These are phyloP conservation scores for Poecile atricapillus DNA, from an alignment of 2,113 vertebrate genomes.

Conservation along the genomic window DNA sequence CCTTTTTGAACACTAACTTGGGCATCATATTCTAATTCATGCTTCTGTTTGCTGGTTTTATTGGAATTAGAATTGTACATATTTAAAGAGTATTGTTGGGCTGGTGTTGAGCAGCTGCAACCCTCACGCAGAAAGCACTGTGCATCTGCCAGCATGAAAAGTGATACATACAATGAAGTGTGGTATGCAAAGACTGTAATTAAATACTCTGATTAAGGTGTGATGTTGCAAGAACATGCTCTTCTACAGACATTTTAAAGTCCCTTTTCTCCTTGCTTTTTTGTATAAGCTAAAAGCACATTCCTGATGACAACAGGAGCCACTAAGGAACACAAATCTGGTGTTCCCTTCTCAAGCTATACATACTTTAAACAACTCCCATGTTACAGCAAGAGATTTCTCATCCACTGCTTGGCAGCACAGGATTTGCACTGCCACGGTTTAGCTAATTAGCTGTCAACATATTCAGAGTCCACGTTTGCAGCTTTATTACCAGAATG, in stretches of 20 bases:
- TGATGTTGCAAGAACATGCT: not conserved
- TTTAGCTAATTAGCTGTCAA: constrained; percentile 9
- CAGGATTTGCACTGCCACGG: not conserved
- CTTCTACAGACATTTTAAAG: not conserved
- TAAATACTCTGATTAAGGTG: not conserved
- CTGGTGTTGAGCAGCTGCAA: not conserved
- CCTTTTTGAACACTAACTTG: not conserved
- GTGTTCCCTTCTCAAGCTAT: not conserved
- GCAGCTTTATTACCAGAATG: constrained; percentile 24
- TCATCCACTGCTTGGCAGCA: not conserved
- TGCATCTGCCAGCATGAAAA: not conserved
- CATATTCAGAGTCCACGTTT: not conserved
- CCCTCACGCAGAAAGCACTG: not conserved
- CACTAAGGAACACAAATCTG: not conserved
- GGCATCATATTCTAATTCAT: not conserved
- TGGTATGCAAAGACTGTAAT: not conserved
- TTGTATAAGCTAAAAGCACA: not conserved
- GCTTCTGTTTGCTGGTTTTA: not conserved
- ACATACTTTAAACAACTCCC: not conserved
- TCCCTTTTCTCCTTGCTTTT: not conserved
- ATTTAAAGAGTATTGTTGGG: not conserved
- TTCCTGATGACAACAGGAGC: not conserved
- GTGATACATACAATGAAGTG: not conserved
- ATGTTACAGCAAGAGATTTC: not conserved
- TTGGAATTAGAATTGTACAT: not conserved